Conservation (phyloP, 2,113 vertebrate genomes). For the Poeciliopsis turrubarensis region DNA sequence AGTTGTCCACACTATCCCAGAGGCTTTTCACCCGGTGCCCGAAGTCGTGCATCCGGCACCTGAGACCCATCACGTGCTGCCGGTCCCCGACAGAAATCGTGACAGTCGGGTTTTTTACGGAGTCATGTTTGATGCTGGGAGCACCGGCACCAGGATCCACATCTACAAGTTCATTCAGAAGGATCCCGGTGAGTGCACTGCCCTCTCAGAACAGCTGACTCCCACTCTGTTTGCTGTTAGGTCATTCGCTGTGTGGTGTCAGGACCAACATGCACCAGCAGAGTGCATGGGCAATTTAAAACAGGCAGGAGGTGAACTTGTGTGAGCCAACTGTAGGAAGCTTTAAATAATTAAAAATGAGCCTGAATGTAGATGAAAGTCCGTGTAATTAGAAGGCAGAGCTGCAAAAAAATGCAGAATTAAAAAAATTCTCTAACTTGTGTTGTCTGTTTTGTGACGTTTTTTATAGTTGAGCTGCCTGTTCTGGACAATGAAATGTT, state of each 20-base stretch:
- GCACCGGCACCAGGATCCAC: conserved; percentile 96
- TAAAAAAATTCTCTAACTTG: not conserved
- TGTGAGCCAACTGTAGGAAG: conserved; percentile 62
- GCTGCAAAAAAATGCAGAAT: conserved; percentile 21
- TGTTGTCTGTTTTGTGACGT: conserved; percentile 16
- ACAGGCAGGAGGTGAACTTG: conserved; percentile 51
- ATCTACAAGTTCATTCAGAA: conserved; percentile 96
- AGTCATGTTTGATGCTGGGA: conserved; percentile 98
- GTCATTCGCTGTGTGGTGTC: conserved; percentile 67
- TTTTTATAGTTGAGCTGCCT: conserved; percentile 82
- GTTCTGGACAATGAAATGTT: conserved; percentile 94
- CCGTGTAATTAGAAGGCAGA: not conserved
- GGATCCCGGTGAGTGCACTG: conserved; percentile 81
- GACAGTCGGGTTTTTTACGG: conserved; percentile 86
- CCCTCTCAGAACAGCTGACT: conserved; percentile 42
- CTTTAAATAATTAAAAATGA: conserved; percentile 30
- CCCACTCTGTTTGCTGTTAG: conserved; percentile 55
- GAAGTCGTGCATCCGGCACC: conserved; percentile 67
- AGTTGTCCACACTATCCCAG: conserved; percentile 65
- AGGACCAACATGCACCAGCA: conserved; percentile 24
- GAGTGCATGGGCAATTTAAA: conserved; percentile 48
- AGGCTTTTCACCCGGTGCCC: conserved; percentile 64
- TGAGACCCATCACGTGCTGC: conserved; percentile 50
- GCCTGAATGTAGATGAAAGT: conserved; percentile 38
- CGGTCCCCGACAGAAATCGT: conserved; percentile 50